phyloP scores from a whole-genome alignment of 2,888 invertebrate species.

The Dasypogon diadema region DNA sequence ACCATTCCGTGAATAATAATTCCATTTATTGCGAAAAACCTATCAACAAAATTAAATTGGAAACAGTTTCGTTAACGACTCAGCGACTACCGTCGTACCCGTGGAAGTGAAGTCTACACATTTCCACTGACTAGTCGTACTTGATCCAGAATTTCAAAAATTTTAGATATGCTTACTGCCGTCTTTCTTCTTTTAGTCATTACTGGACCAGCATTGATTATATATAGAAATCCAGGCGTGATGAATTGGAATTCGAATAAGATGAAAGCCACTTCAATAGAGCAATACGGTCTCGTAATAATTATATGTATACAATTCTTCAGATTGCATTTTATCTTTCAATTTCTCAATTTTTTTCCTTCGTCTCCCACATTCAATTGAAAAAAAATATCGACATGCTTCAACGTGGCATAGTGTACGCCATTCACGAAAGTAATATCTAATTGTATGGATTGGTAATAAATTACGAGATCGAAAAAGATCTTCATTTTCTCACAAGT shows the following conservation, averaged over 20 bases:
- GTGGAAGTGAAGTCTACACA: constrained; percentile 13
- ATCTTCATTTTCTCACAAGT: no score
- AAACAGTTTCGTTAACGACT: not conserved
- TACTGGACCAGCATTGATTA: not conserved
- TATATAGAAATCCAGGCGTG: not conserved
- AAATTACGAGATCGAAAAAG: no score
- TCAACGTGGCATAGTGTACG: no score
- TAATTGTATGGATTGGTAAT: no score
- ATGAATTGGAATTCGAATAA: not conserved
- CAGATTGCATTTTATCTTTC: not conserved
- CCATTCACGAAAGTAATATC: no score
- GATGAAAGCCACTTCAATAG: not conserved
- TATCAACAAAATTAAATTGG: not conserved
- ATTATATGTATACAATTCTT: not conserved
- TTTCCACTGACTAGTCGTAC: constrained; percentile 52
- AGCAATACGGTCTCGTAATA: not conserved
- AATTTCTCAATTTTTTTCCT: not conserved
- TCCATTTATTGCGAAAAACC: not conserved
- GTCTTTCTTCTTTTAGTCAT: constrained; percentile 22
- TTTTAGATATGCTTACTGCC: not conserved
- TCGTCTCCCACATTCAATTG: not conserved
- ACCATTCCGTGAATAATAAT: not conserved
- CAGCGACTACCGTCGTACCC: no score
- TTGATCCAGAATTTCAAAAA: constrained; percentile 52
- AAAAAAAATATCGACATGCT: no score